A percentile compares a stretch with the other conserved stretches of the same genome.
Evolutionary conservation across 2,797 vertebrate species (phyloP).

Genomic region (Cynopterus sphinx): DNA sequence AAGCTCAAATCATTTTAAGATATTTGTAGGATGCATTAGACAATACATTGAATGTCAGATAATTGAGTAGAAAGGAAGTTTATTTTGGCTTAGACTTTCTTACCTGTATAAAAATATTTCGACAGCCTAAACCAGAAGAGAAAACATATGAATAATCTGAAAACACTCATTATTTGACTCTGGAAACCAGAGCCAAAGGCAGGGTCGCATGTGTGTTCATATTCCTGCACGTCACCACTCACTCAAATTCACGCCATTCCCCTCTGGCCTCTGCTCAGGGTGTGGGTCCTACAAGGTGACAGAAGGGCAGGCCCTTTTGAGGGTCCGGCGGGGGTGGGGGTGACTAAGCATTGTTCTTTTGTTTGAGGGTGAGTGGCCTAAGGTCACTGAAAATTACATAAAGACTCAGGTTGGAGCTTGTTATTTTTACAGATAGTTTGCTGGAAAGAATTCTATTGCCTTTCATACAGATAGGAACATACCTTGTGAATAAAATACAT

Average conservation of each 20-base stretch:
- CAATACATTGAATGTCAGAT: neutral
- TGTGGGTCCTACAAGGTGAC: neutral
- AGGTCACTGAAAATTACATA: neutral
- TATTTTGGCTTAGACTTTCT: slow-evolving; percentile 37
- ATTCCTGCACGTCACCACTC: neutral
- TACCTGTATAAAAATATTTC: neutral
- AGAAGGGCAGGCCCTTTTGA: neutral
- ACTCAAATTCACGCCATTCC: neutral
- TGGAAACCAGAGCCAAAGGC: neutral
- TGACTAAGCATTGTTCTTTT: neutral
- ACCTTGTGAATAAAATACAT: neutral
- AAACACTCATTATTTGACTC: neutral
- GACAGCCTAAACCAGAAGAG: neutral
- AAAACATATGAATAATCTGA: neutral
- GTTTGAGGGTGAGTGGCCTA: neutral
- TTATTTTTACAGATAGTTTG: neutral
- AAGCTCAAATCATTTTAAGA: neutral
- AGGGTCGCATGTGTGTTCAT: neutral
- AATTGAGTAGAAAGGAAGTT: slow-evolving; percentile 8
- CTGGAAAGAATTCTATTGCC: neutral
- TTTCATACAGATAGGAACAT: neutral
- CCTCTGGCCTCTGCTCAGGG: neutral
- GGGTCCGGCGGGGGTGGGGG: too few relatives aligned
- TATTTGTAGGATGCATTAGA: neutral
- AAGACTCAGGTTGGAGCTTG: neutral